Percentiles rank a stretch among this genome's conserved stretches.
Conservation (phyloP, 2,888 invertebrate species). For the Aspidiotus rigidus region DNA sequence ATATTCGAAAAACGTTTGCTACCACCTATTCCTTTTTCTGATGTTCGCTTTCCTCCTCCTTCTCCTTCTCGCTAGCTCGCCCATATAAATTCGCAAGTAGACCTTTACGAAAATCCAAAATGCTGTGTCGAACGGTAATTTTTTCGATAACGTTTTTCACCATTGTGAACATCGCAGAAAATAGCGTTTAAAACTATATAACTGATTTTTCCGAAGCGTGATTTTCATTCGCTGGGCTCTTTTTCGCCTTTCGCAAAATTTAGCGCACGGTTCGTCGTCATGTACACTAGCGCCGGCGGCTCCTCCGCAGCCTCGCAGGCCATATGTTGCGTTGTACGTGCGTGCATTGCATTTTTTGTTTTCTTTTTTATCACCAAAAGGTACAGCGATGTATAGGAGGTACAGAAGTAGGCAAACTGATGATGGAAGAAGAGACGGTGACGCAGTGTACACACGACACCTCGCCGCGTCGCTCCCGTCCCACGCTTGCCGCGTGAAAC, state of each 20-base stretch:
- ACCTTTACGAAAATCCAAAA: neutral
- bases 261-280: neutral
- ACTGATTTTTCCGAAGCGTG: slow-evolving; percentile 2
- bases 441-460: too few relatives aligned
- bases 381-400: too few relatives aligned
- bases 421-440: too few relatives aligned
- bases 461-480: too few relatives aligned
- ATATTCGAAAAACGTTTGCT: slow-evolving; percentile 22
- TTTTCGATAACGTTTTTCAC: neutral
- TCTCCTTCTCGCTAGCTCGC: neutral
- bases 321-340: slow-evolving; percentile 1
- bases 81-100: neutral
- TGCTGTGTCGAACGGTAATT: neutral
- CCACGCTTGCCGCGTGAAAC: too few relatives aligned
- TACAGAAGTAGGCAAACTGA: too few relatives aligned
- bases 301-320: neutral
- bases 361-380: too few relatives aligned
- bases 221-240: neutral
- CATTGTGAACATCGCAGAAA: neutral
- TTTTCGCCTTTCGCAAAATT: neutral
- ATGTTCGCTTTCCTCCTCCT: neutral
- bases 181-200: neutral
- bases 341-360: too few relatives aligned
- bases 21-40: slow-evolving; percentile 4
- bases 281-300: too few relatives aligned